These are phyloP conservation scores for Leptodactylus fuscus DNA, from an alignment of 2,113 vertebrate genomes.

Conservation along the genomic window DNA sequence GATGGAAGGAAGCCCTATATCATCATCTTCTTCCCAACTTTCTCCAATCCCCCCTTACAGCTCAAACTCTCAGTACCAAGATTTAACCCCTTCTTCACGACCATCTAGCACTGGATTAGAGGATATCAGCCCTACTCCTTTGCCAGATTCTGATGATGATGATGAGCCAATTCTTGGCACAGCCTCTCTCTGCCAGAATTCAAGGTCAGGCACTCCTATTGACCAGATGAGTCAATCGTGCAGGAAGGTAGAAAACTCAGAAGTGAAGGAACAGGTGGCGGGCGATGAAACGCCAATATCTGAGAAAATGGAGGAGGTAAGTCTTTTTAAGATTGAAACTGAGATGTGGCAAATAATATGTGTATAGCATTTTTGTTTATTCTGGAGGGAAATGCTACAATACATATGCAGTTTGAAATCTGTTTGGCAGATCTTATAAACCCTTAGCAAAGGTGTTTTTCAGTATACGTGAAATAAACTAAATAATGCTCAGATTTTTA, in stretches of 20 bases:
- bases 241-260: slow-evolving; percentile 73
- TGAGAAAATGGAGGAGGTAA: slow-evolving; percentile 92
- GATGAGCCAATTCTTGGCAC: slow-evolving; percentile 81
- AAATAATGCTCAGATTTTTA: too few relatives aligned
- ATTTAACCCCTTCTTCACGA: slow-evolving; percentile 78
- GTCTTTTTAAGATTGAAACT: slow-evolving; percentile 41
- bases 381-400: neutral
- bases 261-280: slow-evolving; percentile 79
- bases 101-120: slow-evolving; percentile 93
- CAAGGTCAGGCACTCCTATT: slow-evolving; percentile 65
- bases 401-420: neutral
- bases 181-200: slow-evolving; percentile 73
- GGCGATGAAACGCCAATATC: slow-evolving; percentile 80
- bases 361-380: neutral
- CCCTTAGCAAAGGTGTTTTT: too few relatives aligned
- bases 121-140: slow-evolving; percentile 94
- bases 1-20: slow-evolving; percentile 97
- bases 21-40: slow-evolving; percentile 95
- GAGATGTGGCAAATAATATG: neutral
- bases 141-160: slow-evolving; percentile 92
- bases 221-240: slow-evolving; percentile 67
- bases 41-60: slow-evolving; percentile 85
- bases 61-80: slow-evolving; percentile 76
- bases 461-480: too few relatives aligned
- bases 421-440: too few relatives aligned